A percentile compares a stretch with the other conserved stretches of the same genome.
phyloP scores from a whole-genome alignment of 2,888 invertebrate genomes.

The Drosophila engyochracea region DNA sequence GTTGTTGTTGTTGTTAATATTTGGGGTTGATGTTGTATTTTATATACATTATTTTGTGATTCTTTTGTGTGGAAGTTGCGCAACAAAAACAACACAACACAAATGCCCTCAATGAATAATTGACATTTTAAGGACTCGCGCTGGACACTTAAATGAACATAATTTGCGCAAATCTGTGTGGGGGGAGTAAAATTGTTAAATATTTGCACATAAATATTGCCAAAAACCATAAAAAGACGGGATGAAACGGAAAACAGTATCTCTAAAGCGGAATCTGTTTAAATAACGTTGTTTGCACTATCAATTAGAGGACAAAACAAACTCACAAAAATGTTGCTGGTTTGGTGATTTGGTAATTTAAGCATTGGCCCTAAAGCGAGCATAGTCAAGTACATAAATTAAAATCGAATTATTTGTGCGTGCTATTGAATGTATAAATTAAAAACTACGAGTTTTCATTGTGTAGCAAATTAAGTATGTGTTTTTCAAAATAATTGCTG shows the following conservation, averaged over 20 bases:
- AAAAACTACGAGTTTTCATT: conserved; percentile 56
- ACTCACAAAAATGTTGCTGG: conserved; percentile 24
- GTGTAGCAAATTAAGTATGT: conserved; percentile 62
- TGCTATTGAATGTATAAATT: conserved; percentile 54
- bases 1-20: conserved; percentile 34
- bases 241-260: not conserved
- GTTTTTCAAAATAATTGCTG: conserved; percentile 65
- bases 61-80: conserved; percentile 50
- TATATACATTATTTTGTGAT: conserved; percentile 31
- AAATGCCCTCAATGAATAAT: conserved; percentile 74
- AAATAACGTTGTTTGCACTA: conserved; percentile 39
- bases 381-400: conserved; percentile 53
- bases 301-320: conserved; percentile 53
- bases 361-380: conserved; percentile 19
- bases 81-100: conserved; percentile 75
- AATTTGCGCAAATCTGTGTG: conserved; percentile 78
- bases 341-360: conserved; percentile 33
- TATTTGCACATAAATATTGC: conserved; percentile 51
- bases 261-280: conserved; percentile 21
- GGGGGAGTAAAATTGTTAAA: conserved; percentile 55
- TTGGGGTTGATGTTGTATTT: conserved; percentile 55
- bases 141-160: conserved; percentile 76
- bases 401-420: conserved; percentile 60
- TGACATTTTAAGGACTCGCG: conserved; percentile 78
- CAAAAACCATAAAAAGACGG: conserved; percentile 15